A percentile compares a stretch with the other conserved stretches of the same genome.
Evolutionary conservation across 2,888 invertebrate species (phyloP).

Genomic region (Protodeltote pygarga): DNA sequence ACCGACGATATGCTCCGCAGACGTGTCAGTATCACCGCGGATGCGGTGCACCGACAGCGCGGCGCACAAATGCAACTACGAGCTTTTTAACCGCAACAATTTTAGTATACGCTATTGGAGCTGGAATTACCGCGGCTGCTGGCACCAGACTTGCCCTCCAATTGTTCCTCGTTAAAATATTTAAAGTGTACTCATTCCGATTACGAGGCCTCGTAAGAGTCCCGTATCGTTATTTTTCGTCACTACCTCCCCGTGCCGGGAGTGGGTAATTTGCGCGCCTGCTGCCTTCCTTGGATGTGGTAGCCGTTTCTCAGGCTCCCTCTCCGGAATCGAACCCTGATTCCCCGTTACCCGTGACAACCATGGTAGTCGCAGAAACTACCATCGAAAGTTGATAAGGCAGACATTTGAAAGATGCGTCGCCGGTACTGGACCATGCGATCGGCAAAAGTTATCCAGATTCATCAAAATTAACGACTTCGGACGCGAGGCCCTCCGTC

Average conservation of each 20-base stretch:
- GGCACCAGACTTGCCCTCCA: constrained; percentile 89
- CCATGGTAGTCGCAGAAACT: constrained; percentile 71
- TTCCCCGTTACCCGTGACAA: constrained; percentile 90
- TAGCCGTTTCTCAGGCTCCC: constrained; percentile 89
- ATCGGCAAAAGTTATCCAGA: too few relatives aligned
- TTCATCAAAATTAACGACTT: too few relatives aligned
- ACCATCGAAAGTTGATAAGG: too few relatives aligned
- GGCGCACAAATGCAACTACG: constrained; percentile 74
- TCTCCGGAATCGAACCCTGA: constrained; percentile 92
- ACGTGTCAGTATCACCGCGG: constrained; percentile 67
- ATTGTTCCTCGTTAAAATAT: constrained; percentile 88
- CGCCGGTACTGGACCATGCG: too few relatives aligned
- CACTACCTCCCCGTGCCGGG: constrained; percentile 80
- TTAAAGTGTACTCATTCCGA: constrained; percentile 87
- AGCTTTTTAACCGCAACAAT: constrained; percentile 88
- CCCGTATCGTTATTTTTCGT: constrained; percentile 89
- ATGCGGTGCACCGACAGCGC: constrained; percentile 79
- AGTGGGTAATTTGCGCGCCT: constrained; percentile 66
- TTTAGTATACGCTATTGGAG: constrained; percentile 88
- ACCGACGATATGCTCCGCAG: constrained; percentile 61
- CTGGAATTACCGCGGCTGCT: constrained; percentile 91
- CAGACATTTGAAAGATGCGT: too few relatives aligned
- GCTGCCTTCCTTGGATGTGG: constrained; percentile 91
- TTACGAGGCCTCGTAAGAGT: constrained; percentile 86
- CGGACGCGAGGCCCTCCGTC: too few relatives aligned